These are phyloP conservation scores for Cancer borealis DNA, from an alignment of 2,888 invertebrate species.

Conservation along the genomic window DNA sequence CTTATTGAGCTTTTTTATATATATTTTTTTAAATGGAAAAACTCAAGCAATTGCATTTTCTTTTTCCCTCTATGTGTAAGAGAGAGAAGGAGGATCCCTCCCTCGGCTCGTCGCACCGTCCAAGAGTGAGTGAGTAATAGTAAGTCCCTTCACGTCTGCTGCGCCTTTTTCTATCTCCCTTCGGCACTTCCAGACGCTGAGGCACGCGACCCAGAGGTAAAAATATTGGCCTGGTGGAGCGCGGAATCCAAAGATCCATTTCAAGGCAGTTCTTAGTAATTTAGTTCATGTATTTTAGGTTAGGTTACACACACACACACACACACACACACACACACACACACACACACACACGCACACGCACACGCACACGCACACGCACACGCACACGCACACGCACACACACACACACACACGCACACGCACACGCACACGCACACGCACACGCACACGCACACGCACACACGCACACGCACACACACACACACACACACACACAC, in stretches of 20 bases:
- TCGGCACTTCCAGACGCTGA: not conserved
- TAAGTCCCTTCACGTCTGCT: not conserved
- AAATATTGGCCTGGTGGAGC: conserved; percentile 28
- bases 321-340: not conserved
- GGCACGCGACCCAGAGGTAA: not conserved
- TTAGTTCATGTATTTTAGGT: not conserved
- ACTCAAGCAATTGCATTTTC: not conserved
- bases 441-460: too few relatives aligned
- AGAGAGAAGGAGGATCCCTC: too few relatives aligned
- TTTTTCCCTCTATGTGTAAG: not conserved
- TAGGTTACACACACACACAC: not conserved
- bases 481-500: too few relatives aligned
- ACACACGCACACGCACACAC: too few relatives aligned
- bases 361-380: not conserved
- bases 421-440: too few relatives aligned
- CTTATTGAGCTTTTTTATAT: not conserved
- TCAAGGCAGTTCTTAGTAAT: not conserved
- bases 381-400: too few relatives aligned
- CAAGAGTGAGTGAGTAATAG: too few relatives aligned
- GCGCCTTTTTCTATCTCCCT: not conserved
- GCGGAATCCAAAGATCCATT: not conserved
- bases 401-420: not conserved
- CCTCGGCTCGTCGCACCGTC: too few relatives aligned
- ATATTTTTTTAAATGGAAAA: not conserved
- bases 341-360: not conserved